These are phyloP conservation scores for Podiceps cristatus DNA, from an alignment of 2,113 vertebrate species.

Conservation along the genomic window DNA sequence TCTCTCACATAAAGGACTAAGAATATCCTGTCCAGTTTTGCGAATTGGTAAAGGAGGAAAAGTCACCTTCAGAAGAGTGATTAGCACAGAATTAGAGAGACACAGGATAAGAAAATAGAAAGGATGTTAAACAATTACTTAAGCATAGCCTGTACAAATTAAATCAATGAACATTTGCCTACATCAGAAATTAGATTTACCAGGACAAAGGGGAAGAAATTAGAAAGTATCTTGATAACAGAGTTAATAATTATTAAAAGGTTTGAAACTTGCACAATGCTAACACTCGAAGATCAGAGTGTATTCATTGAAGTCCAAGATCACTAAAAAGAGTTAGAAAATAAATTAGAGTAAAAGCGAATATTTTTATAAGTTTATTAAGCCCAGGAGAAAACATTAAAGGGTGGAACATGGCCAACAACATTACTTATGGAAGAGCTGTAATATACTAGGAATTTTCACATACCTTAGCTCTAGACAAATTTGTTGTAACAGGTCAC, in stretches of 20 bases:
- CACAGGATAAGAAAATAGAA: slow-evolving; percentile 51
- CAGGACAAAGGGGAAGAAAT: slow-evolving; percentile 60
- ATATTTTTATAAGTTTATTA: slow-evolving; percentile 38
- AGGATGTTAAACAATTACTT: slow-evolving; percentile 49
- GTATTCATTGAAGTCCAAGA: neutral
- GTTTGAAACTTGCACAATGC: neutral
- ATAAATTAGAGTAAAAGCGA: neutral
- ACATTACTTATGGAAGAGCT: neutral
- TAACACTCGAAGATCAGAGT: neutral
- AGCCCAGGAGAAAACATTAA: neutral
- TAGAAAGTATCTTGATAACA: slow-evolving; percentile 49
- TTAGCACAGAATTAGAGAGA: slow-evolving; percentile 39
- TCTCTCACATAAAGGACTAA: neutral
- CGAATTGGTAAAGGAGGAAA: neutral
- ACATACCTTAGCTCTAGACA: neutral
- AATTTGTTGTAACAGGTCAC: neutral
- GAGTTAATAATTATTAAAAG: slow-evolving; percentile 52
- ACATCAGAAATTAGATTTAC: slow-evolving; percentile 66
- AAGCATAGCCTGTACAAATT: slow-evolving; percentile 58
- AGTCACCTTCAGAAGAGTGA: slow-evolving; percentile 35
- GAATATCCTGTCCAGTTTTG: neutral
- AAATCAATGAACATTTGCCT: slow-evolving; percentile 75
- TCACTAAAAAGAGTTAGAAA: neutral
- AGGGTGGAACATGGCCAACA: neutral
- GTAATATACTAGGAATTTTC: neutral